phyloP scores from a whole-genome alignment of 2,888 invertebrate species.

The Pollenia amentaria region DNA sequence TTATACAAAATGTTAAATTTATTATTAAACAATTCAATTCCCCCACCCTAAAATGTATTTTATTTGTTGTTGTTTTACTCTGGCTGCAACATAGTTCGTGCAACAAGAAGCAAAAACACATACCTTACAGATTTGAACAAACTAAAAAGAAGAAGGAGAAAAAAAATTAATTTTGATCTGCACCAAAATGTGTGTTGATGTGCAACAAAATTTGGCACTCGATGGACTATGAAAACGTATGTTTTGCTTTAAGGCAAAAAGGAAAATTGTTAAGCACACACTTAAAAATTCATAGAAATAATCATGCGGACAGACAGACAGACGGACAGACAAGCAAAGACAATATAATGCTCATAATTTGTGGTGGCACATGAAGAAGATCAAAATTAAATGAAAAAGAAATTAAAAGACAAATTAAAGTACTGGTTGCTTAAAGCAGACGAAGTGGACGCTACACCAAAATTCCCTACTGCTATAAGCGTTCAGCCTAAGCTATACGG shows the following conservation, averaged over 20 bases:
- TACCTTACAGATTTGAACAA: slow-evolving; percentile 43
- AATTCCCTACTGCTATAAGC: no score
- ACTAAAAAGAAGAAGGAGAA: neutral
- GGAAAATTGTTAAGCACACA: slow-evolving; percentile 5
- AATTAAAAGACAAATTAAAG: neutral
- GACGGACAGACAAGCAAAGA: slow-evolving; percentile 13
- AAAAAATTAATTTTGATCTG: slow-evolving; percentile 33
- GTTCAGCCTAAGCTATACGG: no score
- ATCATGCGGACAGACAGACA: slow-evolving; percentile 1
- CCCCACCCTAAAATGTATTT: slow-evolving; percentile 26
- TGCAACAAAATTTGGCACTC: slow-evolving; percentile 67
- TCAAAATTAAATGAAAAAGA: slow-evolving; percentile 15
- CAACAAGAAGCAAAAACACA: slow-evolving; percentile 34
- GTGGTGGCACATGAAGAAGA: slow-evolving; percentile 54
- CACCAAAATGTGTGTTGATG: slow-evolving; percentile 66
- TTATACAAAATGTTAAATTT: slow-evolving; percentile 67
- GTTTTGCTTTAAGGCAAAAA: slow-evolving; percentile 8
- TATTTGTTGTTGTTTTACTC: slow-evolving; percentile 1
- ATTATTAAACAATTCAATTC: slow-evolving; percentile 58
- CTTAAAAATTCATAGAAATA: slow-evolving; percentile 10
- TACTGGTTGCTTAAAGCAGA: neutral
- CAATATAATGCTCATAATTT: slow-evolving; percentile 61
- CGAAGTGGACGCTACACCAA: neutral
- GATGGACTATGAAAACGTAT: slow-evolving; percentile 40
- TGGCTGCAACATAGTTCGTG: slow-evolving; percentile 44